A percentile compares a stretch with the other conserved stretches of the same genome.
These are phyloP conservation scores for Stigmatopora nigra DNA, from an alignment of 2,113 vertebrate species.

Conservation along the genomic window DNA sequence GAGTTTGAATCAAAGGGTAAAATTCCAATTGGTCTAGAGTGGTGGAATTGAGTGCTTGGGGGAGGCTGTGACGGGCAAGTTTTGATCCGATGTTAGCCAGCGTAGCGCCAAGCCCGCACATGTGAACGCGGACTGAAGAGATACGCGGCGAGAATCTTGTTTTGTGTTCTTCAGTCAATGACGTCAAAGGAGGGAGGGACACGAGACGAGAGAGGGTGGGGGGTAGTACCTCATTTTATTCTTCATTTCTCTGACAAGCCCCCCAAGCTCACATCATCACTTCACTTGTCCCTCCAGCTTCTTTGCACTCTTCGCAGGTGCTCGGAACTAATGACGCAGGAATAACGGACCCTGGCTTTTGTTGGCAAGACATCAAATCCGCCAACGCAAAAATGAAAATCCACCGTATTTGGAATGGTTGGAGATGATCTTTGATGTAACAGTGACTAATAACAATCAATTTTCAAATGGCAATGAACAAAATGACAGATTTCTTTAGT, in stretches of 20 bases:
- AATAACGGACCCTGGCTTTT: background rate
- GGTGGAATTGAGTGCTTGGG: background rate
- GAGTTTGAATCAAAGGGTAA: slow-evolving; percentile 8
- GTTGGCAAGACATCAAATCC: background rate
- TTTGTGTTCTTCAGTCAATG: slow-evolving; percentile 74
- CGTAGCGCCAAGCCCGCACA: slow-evolving; percentile 28
- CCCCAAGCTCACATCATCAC: slow-evolving; percentile 26
- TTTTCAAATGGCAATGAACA: background rate
- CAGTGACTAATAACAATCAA: no score
- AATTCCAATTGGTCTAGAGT: background rate
- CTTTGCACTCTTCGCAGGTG: background rate
- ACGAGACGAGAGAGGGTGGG: background rate
- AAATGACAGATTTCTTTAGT: background rate
- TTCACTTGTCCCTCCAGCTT: slow-evolving; percentile 4
- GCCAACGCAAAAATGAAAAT: background rate
- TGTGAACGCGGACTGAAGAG: slow-evolving; percentile 50
- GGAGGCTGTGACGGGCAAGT: background rate
- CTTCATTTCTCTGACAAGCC: slow-evolving; percentile 18
- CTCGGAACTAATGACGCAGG: background rate
- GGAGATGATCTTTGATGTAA: no score
- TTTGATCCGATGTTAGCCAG: slow-evolving; percentile 6
- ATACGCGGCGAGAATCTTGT: slow-evolving; percentile 65
- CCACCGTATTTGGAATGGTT: background rate
- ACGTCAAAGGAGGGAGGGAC: slow-evolving; percentile 65
- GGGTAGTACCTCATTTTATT: slow-evolving; percentile 13